Evolutionary conservation across 2,888 invertebrate genomes (phyloP), one percentile per base, ranked within the genome.

Genomic region (Raillietiella orientalis): DNA sequence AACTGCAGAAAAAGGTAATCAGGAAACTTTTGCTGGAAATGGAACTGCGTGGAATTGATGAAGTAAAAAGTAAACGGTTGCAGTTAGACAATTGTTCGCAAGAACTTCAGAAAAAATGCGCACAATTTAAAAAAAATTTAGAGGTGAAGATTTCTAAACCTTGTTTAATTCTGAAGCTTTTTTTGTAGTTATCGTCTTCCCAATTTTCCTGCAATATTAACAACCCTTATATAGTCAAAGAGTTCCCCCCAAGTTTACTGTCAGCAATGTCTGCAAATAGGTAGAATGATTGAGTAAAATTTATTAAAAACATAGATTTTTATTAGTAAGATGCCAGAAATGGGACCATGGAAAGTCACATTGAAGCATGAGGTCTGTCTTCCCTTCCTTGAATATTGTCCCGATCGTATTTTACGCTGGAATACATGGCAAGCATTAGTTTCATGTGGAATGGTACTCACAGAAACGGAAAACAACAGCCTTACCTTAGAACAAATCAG

Each of bases 321-420:
- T 17, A 17, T 17, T 17, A 46, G 45, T 16, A 31, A 35, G 10
- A 53, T 63, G 28, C 53, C 52, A 1, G 38, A 45, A 2, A 52
- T 58, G 35, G 82, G 79, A 0, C 82, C 84, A 0, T 84, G 82
- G 82, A 61, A 55, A 34, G 52, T 74, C 1, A 66, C 64, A 0
- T 49, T 79, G n/a, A 58, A 69, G 27, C 64, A 67, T 1, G 54
- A 62, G 32, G 52, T 74, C 24, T 64, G 64, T 34, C 50, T 59
- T 29, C 57, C 59, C 4, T 72, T 82, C 42, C 53, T 87, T 49
- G 66, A 75, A 43, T 61, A 74, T 44, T 87, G 87, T 41, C 65
- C 72, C 0, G 64, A 70, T 40, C 54, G 71, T 31, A 50, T 56
- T 19, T 43, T 67, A 21, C 55, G 87, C 16, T 72, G 66, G 65